These are phyloP conservation scores for Pachypanchax playfairii DNA, from an alignment of 2,113 vertebrate species.

Conservation along the genomic window DNA sequence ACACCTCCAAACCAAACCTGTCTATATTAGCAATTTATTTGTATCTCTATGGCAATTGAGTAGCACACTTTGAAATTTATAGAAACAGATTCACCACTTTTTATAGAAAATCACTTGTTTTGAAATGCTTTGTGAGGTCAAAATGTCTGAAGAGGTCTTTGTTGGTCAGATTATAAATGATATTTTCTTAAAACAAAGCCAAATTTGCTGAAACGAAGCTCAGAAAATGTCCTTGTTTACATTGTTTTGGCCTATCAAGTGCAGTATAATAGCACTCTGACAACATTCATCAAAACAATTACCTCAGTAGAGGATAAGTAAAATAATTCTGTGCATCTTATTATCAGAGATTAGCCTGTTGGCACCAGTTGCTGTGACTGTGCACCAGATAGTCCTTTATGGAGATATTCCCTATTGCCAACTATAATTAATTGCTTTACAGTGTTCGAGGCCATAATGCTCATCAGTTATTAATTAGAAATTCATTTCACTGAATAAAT, in stretches of 20 bases:
- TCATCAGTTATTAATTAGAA: constrained; percentile 99
- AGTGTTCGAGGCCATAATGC: constrained; percentile 97
- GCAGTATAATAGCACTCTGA: constrained; percentile 38
- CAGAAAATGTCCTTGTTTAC: too few relatives aligned
- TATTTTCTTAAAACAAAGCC: too few relatives aligned
- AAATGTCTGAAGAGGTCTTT: too few relatives aligned
- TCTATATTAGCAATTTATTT: too few relatives aligned
- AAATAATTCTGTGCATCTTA: constrained; percentile 72
- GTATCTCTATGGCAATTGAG: too few relatives aligned
- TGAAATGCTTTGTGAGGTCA: too few relatives aligned
- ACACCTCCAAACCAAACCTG: too few relatives aligned
- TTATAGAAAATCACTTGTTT: too few relatives aligned
- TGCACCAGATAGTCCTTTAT: constrained; percentile 83
- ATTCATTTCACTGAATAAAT: constrained; percentile 99
- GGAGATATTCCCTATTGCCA: constrained; percentile 87
- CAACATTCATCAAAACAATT: constrained; percentile 69
- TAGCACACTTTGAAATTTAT: too few relatives aligned
- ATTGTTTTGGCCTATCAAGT: constrained; percentile 29
- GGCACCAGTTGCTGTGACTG: constrained; percentile 81
- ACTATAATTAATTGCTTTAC: constrained; percentile 95
- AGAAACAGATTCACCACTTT: too few relatives aligned
- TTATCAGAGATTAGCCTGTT: constrained; percentile 80
- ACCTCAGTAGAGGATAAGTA: constrained; percentile 65
- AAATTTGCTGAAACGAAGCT: too few relatives aligned
- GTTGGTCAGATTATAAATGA: too few relatives aligned